These are phyloP conservation scores for Plotosus lineatus DNA, from an alignment of 2,113 vertebrate species.

Conservation along the genomic window DNA sequence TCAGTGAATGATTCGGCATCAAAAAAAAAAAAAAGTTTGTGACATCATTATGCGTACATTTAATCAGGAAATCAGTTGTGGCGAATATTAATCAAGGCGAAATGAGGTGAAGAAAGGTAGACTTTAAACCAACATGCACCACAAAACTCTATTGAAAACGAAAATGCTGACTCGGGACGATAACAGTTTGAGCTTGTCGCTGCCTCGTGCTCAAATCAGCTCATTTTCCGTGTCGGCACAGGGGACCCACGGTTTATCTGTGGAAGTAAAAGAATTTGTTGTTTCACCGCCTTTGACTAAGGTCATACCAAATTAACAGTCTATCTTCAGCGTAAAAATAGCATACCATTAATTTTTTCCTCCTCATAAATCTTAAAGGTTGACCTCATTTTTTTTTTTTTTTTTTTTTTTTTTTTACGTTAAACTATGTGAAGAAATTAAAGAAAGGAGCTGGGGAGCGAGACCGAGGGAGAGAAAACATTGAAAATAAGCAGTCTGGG, in stretches of 20 bases:
- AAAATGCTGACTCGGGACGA: conserved; percentile 65
- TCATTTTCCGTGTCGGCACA: conserved; percentile 59
- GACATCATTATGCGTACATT: background rate
- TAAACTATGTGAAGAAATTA: conserved; percentile 77
- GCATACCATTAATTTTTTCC: conserved; percentile 81
- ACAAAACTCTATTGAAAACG: conserved; percentile 52
- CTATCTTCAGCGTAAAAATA: conserved; percentile 79
- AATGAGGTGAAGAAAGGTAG: conserved; percentile 51
- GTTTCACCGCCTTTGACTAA: conserved; percentile 81
- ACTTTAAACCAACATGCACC: conserved; percentile 17
- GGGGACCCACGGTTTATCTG: conserved; percentile 68
- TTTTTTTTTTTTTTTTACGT: conserved; percentile 63
- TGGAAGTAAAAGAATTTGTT: conserved; percentile 76
- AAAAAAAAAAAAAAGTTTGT: background rate
- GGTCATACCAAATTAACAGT: conserved; percentile 81
- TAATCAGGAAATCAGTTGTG: background rate
- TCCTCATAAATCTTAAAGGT: conserved; percentile 77
- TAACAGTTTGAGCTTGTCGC: conserved; percentile 61
- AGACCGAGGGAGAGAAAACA: conserved; percentile 28
- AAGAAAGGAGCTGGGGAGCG: conserved; percentile 48
- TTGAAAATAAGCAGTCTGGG: conserved; percentile 63
- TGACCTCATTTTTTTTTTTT: conserved; percentile 72
- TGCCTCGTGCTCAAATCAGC: conserved; percentile 55
- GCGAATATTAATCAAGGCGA: background rate
- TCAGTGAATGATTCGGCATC: too few relatives aligned